Base-by-base conservation (phyloP, 2,888 invertebrate species). In the Micoletzkya japonica region DNA sequence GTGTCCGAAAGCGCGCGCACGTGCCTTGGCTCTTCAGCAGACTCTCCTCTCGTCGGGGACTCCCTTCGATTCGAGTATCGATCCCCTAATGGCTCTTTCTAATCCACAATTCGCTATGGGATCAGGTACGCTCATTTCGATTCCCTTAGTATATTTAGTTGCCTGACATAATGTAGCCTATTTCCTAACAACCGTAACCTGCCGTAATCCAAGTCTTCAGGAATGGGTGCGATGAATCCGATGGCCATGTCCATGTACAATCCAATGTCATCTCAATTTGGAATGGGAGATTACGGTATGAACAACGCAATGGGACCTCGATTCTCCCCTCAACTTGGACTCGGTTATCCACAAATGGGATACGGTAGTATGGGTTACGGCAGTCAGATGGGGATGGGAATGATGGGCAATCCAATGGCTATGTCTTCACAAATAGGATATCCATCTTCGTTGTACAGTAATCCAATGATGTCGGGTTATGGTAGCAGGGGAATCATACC, bases 341-440 rank as follows among this genome's bases (percentile, higher is more conserved):
- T 32, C 20, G 39, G 30, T 0, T 59, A n/a, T n/a, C n/a, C 36
- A 4, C 58, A 34, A 24, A 34, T 59, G 24, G 58, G 58, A 36
- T 60, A 60, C 39, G 60, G 39, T 39, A 60, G 28, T 20, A 30
- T 39, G n/a, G 60, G 60, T 10, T 60, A 60, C 28, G 44, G 60
- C 44, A 60, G 34, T n/a, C 60, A 60, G 30, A 10, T 60, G 24
- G 44, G 37, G n/a, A 36, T 36, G 7, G 36, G 57, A 10, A 17
- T 60, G 17, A 39, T 39, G 37, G 28, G 24, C 28, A 7, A 26
- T 10, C 37, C 28, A 28, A 60, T 60, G 39, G 36, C 20, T 58
- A 32, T n/a, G n/a, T n/a, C 57, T n/a, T 36, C 34, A 24, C n/a
- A 36, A 20, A 17, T 58, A 17, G 57, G 57, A 17, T 58, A 58